Evolutionary conservation across 2,797 vertebrate species (phyloP).

Genomic region (Dicrostonyx torquatus): DNA sequence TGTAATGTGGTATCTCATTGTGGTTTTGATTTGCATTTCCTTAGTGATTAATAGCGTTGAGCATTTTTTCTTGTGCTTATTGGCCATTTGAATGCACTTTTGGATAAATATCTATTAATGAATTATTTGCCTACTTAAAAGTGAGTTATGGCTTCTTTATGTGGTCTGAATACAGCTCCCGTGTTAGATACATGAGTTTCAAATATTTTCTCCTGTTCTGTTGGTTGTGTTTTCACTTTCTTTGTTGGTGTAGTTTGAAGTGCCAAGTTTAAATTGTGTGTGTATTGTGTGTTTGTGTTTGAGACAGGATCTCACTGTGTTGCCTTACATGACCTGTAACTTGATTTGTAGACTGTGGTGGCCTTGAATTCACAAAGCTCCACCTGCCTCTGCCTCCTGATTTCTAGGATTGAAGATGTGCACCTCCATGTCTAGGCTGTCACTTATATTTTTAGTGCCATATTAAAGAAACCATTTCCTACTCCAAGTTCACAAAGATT

Average conservation of each 20-base stretch:
- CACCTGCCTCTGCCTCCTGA: background rate
- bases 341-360: too few species aligned
- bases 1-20: background rate
- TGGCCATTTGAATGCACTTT: slow-evolving; percentile 36
- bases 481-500: slow-evolving; percentile 12
- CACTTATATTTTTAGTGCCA: slow-evolving; percentile 34
- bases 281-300: too few species aligned
- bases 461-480: slow-evolving; percentile 28
- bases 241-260: slow-evolving; percentile 14
- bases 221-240: slow-evolving; percentile 46
- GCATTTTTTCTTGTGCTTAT: slow-evolving; percentile 37
- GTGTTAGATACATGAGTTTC: background rate
- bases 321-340: too few species aligned
- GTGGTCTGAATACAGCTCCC: background rate
- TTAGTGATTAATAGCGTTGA: slow-evolving; percentile 9
- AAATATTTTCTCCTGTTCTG: slow-evolving; percentile 27
- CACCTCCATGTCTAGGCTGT: background rate
- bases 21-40: slow-evolving; percentile 38
- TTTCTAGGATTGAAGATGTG: background rate
- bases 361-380: too few species aligned
- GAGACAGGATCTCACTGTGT: too few species aligned
- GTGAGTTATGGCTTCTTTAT: slow-evolving; percentile 33
- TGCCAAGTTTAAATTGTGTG: background rate
- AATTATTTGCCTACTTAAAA: slow-evolving; percentile 23
- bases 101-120: slow-evolving; percentile 4